These are phyloP conservation scores for Hemiprocne comata DNA, from an alignment of 2,113 vertebrate species.

Conservation along the genomic window DNA sequence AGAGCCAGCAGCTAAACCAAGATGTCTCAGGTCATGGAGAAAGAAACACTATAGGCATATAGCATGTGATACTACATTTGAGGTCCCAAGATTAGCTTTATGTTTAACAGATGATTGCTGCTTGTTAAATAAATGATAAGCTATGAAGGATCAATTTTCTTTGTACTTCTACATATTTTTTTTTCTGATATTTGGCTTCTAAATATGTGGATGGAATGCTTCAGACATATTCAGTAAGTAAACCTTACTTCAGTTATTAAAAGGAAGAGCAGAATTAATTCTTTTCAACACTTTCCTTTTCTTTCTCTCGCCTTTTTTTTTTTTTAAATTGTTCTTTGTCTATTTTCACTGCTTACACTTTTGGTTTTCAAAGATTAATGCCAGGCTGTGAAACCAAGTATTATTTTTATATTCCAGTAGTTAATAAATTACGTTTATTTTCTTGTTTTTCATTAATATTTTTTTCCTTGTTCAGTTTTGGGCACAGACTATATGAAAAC, in stretches of 20 bases:
- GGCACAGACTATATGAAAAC: neutral
- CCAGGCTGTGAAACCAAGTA: neutral
- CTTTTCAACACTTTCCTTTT: neutral
- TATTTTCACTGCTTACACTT: neutral
- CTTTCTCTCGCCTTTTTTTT: neutral
- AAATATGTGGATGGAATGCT: neutral
- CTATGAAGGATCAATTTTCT: neutral
- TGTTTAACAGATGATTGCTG: neutral
- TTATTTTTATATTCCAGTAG: neutral
- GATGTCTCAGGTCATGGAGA: neutral
- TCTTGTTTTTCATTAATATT: neutral
- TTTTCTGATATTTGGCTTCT: neutral
- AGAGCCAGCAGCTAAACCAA: neutral
- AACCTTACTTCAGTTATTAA: neutral
- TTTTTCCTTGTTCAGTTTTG: neutral
- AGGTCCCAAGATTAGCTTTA: neutral
- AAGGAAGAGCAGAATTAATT: neutral
- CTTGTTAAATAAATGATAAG: neutral
- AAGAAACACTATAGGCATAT: neutral
- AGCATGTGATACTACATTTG: neutral
- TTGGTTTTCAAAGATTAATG: neutral
- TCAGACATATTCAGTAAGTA: neutral
- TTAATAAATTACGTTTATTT: neutral
- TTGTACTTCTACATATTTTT: neutral
- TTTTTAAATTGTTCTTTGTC: neutral